Base-by-base conservation (phyloP, 2,113 vertebrate genomes). In the Heptranchias perlo region DNA sequence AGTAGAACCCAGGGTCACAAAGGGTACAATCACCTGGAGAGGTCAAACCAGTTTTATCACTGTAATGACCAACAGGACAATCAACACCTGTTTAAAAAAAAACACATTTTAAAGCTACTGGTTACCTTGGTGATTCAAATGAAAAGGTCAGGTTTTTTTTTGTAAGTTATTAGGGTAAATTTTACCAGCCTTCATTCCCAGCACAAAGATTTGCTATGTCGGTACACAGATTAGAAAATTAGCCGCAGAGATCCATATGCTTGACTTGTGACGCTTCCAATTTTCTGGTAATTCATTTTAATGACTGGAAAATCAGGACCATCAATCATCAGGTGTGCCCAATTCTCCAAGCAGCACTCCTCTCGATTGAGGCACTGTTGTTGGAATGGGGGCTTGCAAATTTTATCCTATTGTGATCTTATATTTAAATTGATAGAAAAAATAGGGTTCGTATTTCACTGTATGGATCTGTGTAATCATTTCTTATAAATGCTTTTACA, bases 51-150 rank as follows among this genome's bases (percentile, higher is more conserved):
- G 97, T 96, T 4, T 96, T 97, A 97, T 98, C 98, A 97, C 98
- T 98, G 8, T 98, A 98, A 52, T 64, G 96, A 35, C 98, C 98
- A 5, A 92, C 1, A 94, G 98, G 98, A 96, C 98, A 99, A 58
- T 91, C 87, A 58, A 58, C 52, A 58, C 87, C 87, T 91, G 52
- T 47, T 91, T 91, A 35, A 11, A 4, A 89, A 35, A 54, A 58
- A 89, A 54, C 8, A 35, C 54, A 28, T 35, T 91, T 47, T 47
- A 44, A 47, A 84, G 39, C 4, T 47, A 25, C 21, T 23, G 44
- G 49, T 49, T 47, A 86, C 21, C 5, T 47, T 86, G 44, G 39
- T 7, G 44, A 91, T 54, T 91, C 49, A 18, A 52, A 89, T 89
- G 11, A 89, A 89, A 89, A 54, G 47, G 21, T 87, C 8, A n/a